A percentile compares a stretch with the other conserved stretches of the same genome.
phyloP scores from a whole-genome alignment of 1,140 invertebrate species.

The Solenopsis fugax region DNA sequence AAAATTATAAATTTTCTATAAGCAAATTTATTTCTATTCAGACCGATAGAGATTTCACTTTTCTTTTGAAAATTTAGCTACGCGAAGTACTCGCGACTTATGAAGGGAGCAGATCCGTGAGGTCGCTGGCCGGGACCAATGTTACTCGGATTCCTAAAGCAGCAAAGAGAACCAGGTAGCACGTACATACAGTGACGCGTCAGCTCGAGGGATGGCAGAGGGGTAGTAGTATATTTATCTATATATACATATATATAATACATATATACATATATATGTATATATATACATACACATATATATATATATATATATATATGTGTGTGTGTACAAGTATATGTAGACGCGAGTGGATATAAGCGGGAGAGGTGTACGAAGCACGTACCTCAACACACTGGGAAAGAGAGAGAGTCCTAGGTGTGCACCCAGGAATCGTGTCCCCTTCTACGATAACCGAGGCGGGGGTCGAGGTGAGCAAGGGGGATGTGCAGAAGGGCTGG shows the following conservation, averaged over 20 bases:
- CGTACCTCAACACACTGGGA: conserved; percentile 71
- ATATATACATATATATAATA: conserved; percentile 16
- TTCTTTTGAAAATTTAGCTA: conserved; percentile 36
- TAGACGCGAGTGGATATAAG: conserved; percentile 66
- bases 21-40: conserved; percentile 37
- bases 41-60: conserved; percentile 26
- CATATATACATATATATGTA: not conserved
- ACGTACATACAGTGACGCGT: conserved; percentile 60
- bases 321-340: not conserved
- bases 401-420: conserved; percentile 65
- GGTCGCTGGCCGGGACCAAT: conserved; percentile 66
- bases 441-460: conserved; percentile 64
- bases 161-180: conserved; percentile 70
- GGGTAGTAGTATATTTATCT: not conserved
- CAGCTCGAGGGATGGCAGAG: not conserved
- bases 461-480: conserved; percentile 68
- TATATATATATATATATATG: too few species aligned
- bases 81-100: conserved; percentile 31
- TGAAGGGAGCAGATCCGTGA: conserved; percentile 31
- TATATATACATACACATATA: not conserved
- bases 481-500: conserved; percentile 79
- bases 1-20: conserved; percentile 37
- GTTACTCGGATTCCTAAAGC: conserved; percentile 57
- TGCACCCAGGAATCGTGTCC: conserved; percentile 79
- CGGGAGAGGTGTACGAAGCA: conserved; percentile 64